A percentile compares a stretch with the other conserved stretches of the same genome.
Conservation (phyloP, 2,888 invertebrate genomes). For the Hymenopus coronatus region DNA sequence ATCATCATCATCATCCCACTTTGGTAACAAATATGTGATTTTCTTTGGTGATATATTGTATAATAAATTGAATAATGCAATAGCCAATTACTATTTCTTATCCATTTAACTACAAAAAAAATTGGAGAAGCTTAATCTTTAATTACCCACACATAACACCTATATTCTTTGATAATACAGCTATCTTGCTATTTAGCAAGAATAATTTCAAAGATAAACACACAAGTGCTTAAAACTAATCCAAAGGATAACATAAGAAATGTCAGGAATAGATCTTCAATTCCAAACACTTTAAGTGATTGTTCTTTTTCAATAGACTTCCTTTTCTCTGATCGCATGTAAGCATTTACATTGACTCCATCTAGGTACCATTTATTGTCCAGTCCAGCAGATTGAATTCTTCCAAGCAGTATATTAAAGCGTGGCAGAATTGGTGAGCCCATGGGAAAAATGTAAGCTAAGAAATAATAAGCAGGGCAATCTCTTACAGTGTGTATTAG, state of each 20-base stretch:
- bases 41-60: too few species aligned
- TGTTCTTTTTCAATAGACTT: background rate
- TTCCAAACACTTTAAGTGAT: background rate
- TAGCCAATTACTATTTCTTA: too few species aligned
- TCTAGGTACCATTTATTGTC: slow-evolving; percentile 46
- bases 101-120: too few species aligned
- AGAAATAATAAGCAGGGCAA: slow-evolving; percentile 47
- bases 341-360: slow-evolving; percentile 28
- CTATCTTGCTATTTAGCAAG: background rate
- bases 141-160: too few species aligned
- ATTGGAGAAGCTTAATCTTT: too few species aligned
- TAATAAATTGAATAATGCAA: too few species aligned
- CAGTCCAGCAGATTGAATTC: slow-evolving; percentile 46
- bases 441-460: slow-evolving; percentile 48
- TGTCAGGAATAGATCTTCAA: background rate
- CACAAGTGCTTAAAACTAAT: background rate
- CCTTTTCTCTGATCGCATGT: background rate
- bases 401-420: slow-evolving; percentile 44
- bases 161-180: background rate
- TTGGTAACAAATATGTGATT: too few species aligned
- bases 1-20: too few species aligned
- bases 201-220: background rate
- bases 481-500: slow-evolving; percentile 49
- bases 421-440: slow-evolving; percentile 46
- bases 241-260: background rate